Percentiles rank a stretch among this genome's conserved stretches.
These are phyloP conservation scores for Chrysogorgia sp. DNA, from an alignment of 92 coral and sea anemone species.

Conservation along the genomic window DNA sequence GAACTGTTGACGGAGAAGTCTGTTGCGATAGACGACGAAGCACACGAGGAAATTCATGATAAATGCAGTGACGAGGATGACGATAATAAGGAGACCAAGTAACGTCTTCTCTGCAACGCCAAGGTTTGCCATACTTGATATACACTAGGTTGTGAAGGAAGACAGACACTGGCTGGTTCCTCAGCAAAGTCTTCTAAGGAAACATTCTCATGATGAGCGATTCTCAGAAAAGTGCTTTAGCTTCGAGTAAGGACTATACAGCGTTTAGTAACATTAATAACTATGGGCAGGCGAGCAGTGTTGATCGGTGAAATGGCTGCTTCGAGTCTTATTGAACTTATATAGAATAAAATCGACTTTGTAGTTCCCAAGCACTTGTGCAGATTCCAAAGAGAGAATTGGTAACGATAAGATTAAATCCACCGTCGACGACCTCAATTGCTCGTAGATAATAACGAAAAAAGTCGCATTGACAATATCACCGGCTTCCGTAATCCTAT, in stretches of 20 bases:
- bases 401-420: no score
- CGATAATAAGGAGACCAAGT: conserved; percentile 51
- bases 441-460: not conserved
- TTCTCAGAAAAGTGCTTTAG: no score
- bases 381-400: not conserved
- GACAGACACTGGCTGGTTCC: no score
- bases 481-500: conserved; percentile 4
- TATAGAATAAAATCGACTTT: not conserved
- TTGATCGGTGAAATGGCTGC: no score
- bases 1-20: conserved; percentile 80
- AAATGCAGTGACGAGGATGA: conserved; percentile 82
- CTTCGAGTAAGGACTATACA: no score
- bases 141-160: no score
- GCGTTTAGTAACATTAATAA: no score
- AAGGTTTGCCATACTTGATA: not conserved
- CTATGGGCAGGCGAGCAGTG: no score
- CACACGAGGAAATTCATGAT: conserved; percentile 92
- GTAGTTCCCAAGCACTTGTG: no score
- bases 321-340: not conserved
- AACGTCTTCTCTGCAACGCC: conserved; percentile 8
- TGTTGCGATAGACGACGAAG: conserved; percentile 90
- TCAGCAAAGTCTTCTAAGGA: not conserved
- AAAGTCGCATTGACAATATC: not conserved
- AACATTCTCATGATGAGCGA: no score
- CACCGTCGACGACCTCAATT: not conserved